Conservation (phyloP, 2,888 invertebrate genomes). For the Leucoptera coffeella region DNA sequence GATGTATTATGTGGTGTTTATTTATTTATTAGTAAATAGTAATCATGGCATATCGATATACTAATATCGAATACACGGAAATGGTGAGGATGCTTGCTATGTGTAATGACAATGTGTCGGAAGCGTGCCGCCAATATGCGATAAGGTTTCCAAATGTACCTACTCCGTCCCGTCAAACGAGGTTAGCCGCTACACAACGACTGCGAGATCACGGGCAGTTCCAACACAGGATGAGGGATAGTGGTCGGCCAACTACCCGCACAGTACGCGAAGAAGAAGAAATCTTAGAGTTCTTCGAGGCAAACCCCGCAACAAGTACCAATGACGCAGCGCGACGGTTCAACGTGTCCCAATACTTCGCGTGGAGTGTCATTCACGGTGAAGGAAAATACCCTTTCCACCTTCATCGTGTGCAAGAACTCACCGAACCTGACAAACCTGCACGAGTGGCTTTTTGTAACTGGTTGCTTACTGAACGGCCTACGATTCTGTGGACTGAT, state of each 20-base stretch:
- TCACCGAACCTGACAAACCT: not conserved
- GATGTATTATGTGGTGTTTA: too few relatives aligned
- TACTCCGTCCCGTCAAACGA: not conserved
- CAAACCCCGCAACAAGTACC: not conserved
- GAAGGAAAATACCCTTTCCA: slow-evolving; percentile 2
- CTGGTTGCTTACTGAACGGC: slow-evolving; percentile 2
- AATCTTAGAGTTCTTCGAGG: not conserved
- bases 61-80: too few relatives aligned
- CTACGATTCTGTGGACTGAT: slow-evolving; percentile 4
- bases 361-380: not conserved
- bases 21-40: too few relatives aligned
- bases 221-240: not conserved
- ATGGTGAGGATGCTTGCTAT: too few relatives aligned
- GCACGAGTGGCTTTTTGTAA: not conserved
- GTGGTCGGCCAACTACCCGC: not conserved
- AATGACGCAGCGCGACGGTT: not conserved
- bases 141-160: not conserved
- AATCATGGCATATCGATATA: too few relatives aligned
- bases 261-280: not conserved
- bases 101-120: too few relatives aligned
- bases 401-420: not conserved
- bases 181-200: not conserved
- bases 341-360: not conserved
- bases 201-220: not conserved
- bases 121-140: too few relatives aligned